These are phyloP conservation scores for Gorsachius goisagi DNA, from an alignment of 2,113 vertebrate species.

Conservation along the genomic window DNA sequence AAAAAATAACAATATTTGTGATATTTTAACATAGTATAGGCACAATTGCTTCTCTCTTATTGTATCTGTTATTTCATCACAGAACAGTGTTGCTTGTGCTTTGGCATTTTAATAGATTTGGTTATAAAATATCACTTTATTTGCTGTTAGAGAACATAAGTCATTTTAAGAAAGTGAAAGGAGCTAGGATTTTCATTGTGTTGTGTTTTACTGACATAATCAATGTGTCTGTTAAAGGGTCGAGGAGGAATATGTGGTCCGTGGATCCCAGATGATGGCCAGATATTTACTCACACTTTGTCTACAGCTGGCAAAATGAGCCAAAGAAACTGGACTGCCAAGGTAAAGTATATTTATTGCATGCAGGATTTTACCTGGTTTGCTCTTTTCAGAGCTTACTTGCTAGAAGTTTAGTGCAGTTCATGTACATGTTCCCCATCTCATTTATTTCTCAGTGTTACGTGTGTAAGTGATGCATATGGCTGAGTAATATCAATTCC, in stretches of 20 bases:
- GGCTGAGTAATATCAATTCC: background rate
- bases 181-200: background rate
- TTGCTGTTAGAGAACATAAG: background rate
- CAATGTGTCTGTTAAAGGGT: slow-evolving; percentile 53
- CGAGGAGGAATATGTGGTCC: slow-evolving; percentile 82
- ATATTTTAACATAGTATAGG: background rate
- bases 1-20: background rate
- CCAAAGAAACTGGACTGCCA: slow-evolving; percentile 85
- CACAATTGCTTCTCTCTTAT: background rate
- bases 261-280: slow-evolving; percentile 85
- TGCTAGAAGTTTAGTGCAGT: background rate
- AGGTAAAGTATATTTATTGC: slow-evolving; percentile 60
- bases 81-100: background rate
- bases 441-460: background rate
- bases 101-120: background rate
- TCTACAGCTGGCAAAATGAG: slow-evolving; percentile 83
- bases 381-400: background rate
- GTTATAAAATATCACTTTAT: background rate
- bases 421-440: background rate
- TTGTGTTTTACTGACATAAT: background rate
- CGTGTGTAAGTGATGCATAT: background rate
- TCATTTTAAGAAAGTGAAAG: background rate
- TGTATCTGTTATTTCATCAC: background rate
- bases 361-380: background rate
- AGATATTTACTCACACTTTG: slow-evolving; percentile 86